Evolutionary conservation across 2,797 vertebrate species (phyloP), one percentile per base, ranked within the genome.

Genomic region (Hypotaenidia philippensis): DNA sequence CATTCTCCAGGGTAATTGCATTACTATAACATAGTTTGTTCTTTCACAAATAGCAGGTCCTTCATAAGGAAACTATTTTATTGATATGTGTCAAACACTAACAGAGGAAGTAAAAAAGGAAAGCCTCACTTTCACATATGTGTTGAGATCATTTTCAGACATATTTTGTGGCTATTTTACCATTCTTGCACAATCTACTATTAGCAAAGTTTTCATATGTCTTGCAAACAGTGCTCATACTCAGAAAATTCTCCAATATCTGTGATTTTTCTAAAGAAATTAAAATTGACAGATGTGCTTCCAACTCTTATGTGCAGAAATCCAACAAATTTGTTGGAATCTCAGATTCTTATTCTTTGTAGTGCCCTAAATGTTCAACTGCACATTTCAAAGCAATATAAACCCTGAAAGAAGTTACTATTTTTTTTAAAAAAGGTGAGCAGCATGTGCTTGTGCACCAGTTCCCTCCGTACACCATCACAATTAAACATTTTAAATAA

Each of bases 371-470:
- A 76, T 41, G 29, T 45, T 69, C 50, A 76, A 18, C 29, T 19
- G 18, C 21, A 56, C 7, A 38, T 85, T 91, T 65, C n/a, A 55
- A 66, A 77, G 19, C 21, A 83, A 61, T 80, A 55, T 11, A 80
- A 85, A n/a, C 8, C 41, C 8, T 49, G 57, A 20, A 52, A 10
- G 36, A 59, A 83, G 44, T 55, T 0, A 10, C 2, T 55, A 1
- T 9, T 80, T 81, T 88, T 61, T 8, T 26, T 13, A 5, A 11
- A 47, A 84, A 63, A 65, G 4, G 6, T 60, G 12, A 64, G 18
- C 10, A 60, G 20, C 1, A 1, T 1, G 2, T 0, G 2, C 1
- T 29, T 47, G 45, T 22, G 45, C 21, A 22, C 22, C 45, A 32
- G 9, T 53, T 17, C 8, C 13, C 6, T 81, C 15, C 55, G 8